Base-by-base conservation (phyloP, 1,140 invertebrate genomes). In the Phymorhynchus buccinoides region DNA sequence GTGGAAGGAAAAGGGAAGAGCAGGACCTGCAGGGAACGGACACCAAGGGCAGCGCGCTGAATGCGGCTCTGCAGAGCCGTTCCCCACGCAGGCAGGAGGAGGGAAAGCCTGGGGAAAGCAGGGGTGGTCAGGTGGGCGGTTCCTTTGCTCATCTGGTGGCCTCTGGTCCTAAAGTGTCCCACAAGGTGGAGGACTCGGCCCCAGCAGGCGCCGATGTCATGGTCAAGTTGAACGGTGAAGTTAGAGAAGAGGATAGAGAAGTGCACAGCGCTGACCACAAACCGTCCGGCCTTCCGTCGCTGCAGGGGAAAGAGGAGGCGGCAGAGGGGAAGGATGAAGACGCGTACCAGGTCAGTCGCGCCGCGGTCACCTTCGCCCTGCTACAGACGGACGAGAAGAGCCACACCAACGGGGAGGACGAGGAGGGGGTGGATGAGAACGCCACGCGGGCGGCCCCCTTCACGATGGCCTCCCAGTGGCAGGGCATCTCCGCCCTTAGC, bases 381-480 rank as follows among this genome's bases (percentile, higher is more conserved):
- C 88, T 91, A 86, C 90, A 91, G 84, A 89, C 89, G n/a, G 92
- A 93, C 62, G 91, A 91, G 22, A 92, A 90, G 84, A 92, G 90
- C 22, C 90, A 91, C 39, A 93, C 92, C 14, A 87, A 88, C 73
- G 81, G 41, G 39, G 84, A 66, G 14, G 81, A 85, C 35, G 88
- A 86, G 48, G 92, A 90, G 56, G 89, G 89, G 77, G 87, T 88
- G 18, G 93, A 92, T 87, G 92, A 93, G 48, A 91, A 90, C 87
- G 93, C 92, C 27, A 92, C 92, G 27, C 86, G 91, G 35, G 92
- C 92, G 32, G 92, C 92, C 39, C 93, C 93, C 39, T 93, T 90
- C 83, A 93, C 92, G 27, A 87, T 92, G 18, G 91, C 90, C 80
- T 92, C 92, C 90, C 93, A 93, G 84, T 92, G 91, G 89, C 87